Conservation (phyloP, 2,797 vertebrate species). For the Anas acuta region DNA sequence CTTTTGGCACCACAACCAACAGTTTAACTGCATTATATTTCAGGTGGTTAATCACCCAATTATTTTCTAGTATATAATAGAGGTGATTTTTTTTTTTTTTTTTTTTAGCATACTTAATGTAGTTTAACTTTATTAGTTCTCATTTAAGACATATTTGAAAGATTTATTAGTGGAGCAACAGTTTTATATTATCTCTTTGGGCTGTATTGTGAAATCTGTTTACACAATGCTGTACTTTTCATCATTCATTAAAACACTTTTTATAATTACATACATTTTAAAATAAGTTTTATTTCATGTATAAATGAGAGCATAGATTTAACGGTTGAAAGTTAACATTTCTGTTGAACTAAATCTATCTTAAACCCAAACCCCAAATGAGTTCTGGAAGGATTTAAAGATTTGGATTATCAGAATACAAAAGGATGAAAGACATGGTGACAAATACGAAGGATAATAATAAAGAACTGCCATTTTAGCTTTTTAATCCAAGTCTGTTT, state of each 20-base stretch:
- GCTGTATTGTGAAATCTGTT: neutral
- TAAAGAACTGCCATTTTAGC: slow-evolving; percentile 47
- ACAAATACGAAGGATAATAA: slow-evolving; percentile 54
- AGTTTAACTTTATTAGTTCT: neutral
- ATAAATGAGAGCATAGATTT: neutral
- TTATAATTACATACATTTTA: neutral
- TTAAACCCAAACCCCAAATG: neutral
- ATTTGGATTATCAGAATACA: slow-evolving; percentile 69
- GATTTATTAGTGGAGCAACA: neutral
- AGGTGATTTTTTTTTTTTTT: neutral
- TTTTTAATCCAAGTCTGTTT: slow-evolving; percentile 44
- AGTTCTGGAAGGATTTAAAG: slow-evolving; percentile 62
- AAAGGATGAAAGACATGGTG: slow-evolving; percentile 66
- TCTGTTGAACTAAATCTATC: slow-evolving; percentile 30
- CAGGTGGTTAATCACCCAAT: neutral
- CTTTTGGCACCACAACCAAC: neutral
- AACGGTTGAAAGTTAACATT: neutral
- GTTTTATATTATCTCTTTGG: neutral
- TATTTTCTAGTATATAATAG: neutral
- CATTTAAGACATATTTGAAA: neutral
- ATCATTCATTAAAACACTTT: neutral
- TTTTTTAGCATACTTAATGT: neutral
- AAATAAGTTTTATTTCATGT: neutral
- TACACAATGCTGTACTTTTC: neutral
- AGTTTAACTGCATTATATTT: neutral